Conservation (phyloP, 1,140 invertebrate species). For the Protaetia brevitarsis region DNA sequence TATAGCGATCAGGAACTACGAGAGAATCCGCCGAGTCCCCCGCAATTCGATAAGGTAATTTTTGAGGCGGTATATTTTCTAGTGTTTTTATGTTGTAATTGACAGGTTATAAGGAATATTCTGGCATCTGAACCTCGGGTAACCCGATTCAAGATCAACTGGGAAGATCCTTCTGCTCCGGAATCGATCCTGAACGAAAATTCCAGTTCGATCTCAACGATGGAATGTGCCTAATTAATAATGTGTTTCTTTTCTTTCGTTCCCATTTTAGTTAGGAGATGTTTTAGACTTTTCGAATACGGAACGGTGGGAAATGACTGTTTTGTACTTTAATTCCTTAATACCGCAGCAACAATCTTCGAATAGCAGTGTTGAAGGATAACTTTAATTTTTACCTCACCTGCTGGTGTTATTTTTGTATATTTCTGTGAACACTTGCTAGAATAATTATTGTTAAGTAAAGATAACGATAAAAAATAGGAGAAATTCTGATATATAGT, state of each 20-base stretch:
- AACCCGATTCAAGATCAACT: slow-evolving; percentile 96
- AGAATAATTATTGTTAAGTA: background rate
- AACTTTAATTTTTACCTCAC: background rate
- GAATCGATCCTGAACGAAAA: slow-evolving; percentile 45
- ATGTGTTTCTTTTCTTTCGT: slow-evolving; percentile 12
- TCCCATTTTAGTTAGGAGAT: background rate
- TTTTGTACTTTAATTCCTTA: background rate
- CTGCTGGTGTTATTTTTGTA: background rate
- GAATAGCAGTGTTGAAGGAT: background rate
- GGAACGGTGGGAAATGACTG: too few relatives aligned
- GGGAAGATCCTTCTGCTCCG: slow-evolving; percentile 69
- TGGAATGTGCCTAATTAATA: slow-evolving; percentile 40
- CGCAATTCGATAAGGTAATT: slow-evolving; percentile 86
- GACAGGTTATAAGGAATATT: slow-evolving; percentile 77
- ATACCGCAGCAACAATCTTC: too few relatives aligned
- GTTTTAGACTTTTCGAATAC: background rate
- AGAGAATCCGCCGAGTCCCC: slow-evolving; percentile 90
- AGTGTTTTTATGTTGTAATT: slow-evolving; percentile 55
- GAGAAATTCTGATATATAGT: background rate
- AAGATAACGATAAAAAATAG: background rate
- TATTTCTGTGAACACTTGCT: background rate
- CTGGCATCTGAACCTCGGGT: slow-evolving; percentile 91
- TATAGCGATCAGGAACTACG: slow-evolving; percentile 90
- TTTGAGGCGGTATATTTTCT: background rate
- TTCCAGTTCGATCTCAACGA: slow-evolving; percentile 47